Base-by-base conservation (phyloP, 2,113 vertebrate genomes). In the Corythornis vintsioides region DNA sequence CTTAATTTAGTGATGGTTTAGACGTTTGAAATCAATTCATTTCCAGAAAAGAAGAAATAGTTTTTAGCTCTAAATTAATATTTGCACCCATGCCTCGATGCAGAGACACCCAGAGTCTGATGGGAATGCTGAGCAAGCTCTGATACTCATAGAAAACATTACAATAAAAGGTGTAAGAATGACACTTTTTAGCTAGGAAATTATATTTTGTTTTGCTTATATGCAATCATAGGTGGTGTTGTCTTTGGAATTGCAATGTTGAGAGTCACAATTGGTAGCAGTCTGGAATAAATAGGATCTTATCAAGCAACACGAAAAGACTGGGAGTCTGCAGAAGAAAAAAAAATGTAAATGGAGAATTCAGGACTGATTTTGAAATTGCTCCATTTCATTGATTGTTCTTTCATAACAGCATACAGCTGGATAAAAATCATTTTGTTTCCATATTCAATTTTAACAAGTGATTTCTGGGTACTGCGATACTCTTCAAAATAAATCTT, bases 281-380 rank as follows among this genome's bases (percentile, higher is more conserved):
- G 43, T 12, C 53, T 71, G 63, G 28, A 77, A 80, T 65, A 92
- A 82, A 48, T 11, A 84, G 42, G 24, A 92, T 33, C 40, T 84
- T 90, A 86, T 69, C 50, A 93, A 78, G 69, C 9, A 65, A 69
- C 48, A 79, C 0, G 0, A 67, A 87, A 84, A 73, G 57, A 84
- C 22, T 82, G 63, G 45, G 11, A 75, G 21, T 61, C 57, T 73
- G 66, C 33, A 76, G 63, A 73, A 89, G 45, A 73, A 84, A 87
- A 26, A 94, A 31, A 95, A 86, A 73, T 17, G 19, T 74, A 96
- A 87, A 83, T 42, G 22, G 48, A 85, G 80, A 91, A 92, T 94
- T 91, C n/a, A 75, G 55, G 72, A 92, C 48, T 93, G 86, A 91
- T 89, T 96, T 94, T 87, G 70, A 93, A 95, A 93, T 75, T 93